These are phyloP conservation scores for Osmerus mordax DNA, from an alignment of 2,113 vertebrate species.

Conservation along the genomic window DNA sequence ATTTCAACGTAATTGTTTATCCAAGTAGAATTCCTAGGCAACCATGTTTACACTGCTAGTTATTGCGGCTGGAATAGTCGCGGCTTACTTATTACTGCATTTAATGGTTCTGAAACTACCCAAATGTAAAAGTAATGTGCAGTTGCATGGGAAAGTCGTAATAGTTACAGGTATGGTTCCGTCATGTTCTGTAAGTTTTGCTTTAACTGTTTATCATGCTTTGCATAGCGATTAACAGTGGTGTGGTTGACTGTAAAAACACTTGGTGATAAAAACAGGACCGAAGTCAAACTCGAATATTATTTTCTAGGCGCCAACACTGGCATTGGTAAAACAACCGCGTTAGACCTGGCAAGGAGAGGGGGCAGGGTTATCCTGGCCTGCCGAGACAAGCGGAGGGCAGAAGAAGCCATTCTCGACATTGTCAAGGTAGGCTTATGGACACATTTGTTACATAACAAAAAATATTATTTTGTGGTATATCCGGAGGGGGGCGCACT, in stretches of 20 bases:
- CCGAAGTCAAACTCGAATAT: background rate
- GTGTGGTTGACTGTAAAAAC: too few species aligned
- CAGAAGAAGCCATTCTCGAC: constrained; percentile 66
- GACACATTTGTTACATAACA: too few species aligned
- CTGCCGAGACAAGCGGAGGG: constrained; percentile 61
- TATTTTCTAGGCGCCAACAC: constrained; percentile 20
- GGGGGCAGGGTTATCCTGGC: constrained; percentile 78
- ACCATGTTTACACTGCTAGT: constrained; percentile 20
- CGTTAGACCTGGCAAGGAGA: constrained; percentile 61
- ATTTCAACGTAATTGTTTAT: too few species aligned
- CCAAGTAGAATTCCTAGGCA: too few species aligned
- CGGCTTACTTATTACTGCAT: constrained; percentile 20
- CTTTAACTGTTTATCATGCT: too few species aligned
- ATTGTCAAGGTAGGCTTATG: constrained; percentile 65
- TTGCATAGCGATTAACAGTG: too few species aligned
- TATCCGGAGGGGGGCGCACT: too few species aligned
- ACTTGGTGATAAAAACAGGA: background rate
- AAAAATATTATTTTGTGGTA: too few species aligned
- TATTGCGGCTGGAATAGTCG: background rate
- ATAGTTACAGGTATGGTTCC: constrained; percentile 45
- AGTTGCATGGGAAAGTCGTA: constrained; percentile 42
- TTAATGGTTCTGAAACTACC: constrained; percentile 28
- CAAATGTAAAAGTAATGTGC: constrained; percentile 24
- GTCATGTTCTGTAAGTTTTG: too few species aligned
- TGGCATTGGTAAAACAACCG: constrained; percentile 28